Conservation (phyloP, 2,888 invertebrate species). For the Celastrina argiolus region DNA sequence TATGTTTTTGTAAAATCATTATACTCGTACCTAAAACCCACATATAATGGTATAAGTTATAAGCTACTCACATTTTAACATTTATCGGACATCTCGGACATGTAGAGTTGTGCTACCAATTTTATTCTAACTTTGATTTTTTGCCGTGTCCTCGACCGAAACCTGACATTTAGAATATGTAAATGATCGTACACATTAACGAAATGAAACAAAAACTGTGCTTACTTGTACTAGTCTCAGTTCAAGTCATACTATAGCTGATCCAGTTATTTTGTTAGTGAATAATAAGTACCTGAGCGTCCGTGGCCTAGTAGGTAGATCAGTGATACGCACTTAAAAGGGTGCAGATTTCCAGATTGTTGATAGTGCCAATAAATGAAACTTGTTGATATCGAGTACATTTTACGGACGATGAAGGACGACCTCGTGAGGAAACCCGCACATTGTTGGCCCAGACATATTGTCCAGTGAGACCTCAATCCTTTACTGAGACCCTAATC, state of each 20-base stretch:
- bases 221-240: background rate
- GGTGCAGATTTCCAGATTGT: no score
- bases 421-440: no score
- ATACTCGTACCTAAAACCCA: background rate
- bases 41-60: background rate
- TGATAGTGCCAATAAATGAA: no score
- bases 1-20: background rate
- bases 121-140: background rate
- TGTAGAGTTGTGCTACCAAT: background rate
- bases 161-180: constrained; percentile 26
- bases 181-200: constrained; percentile 1
- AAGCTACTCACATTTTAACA: background rate
- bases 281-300: background rate
- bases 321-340: no score
- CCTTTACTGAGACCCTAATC: no score
- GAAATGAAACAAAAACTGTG: background rate
- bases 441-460: no score
- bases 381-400: no score
- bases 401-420: no score
- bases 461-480: no score
- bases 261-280: background rate
- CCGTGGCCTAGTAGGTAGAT: no score
- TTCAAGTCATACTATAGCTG: background rate
- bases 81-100: background rate
- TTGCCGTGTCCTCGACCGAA: constrained; percentile 24